Base-by-base conservation (phyloP, 2,797 vertebrate genomes). In the Enteromius argenteus region DNA sequence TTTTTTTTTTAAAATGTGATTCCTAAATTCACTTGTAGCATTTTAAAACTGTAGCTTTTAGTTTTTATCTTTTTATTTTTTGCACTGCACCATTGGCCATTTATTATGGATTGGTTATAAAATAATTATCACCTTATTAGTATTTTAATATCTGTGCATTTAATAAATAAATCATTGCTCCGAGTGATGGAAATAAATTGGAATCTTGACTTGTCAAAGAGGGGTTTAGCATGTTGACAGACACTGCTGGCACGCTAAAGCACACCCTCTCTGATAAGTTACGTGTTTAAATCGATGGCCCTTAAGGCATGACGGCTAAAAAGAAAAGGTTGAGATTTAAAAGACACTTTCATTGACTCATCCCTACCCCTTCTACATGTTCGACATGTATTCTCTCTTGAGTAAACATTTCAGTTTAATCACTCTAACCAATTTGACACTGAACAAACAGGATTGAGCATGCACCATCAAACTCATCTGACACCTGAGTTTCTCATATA, bases 391-490 rank as follows among this genome's bases (percentile, higher is more conserved):
- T 6, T 58, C 74, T 76, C 53, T 58, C 53, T 60, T 42, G 53
- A 64, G 23, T 64, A 78, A 64, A 69, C 14, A 60, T 32, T 58
- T 30, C 35, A 11, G 19, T 27, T 35, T 11, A 46, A 72, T 49
- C 67, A 9, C 35, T 27, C 35, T n/a, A 32, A 42, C 68, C 17
- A 32, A 32, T 60, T 72, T 44, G 37, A 21, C 37, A 60, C 53
- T 60, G 68, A 81, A 81, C 51, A 72, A 81, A 71, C 79, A 46
- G 67, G 68, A 81, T 44, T 35, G 68, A 72, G 39, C 68, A 60
- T 46, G 53, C 67, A 46, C 37, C 37, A 6, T 78, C 49, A 5
- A 32, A 62, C 62, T 68, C 35, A 5, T 44, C 27, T 83, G 80
- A 74, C 74, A 64, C 27, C 60, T 10, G 46, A 64, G 53, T 49